Evolutionary conservation across 2,797 vertebrate species (phyloP).

Genomic region (Poeciliopsis presidionis): DNA sequence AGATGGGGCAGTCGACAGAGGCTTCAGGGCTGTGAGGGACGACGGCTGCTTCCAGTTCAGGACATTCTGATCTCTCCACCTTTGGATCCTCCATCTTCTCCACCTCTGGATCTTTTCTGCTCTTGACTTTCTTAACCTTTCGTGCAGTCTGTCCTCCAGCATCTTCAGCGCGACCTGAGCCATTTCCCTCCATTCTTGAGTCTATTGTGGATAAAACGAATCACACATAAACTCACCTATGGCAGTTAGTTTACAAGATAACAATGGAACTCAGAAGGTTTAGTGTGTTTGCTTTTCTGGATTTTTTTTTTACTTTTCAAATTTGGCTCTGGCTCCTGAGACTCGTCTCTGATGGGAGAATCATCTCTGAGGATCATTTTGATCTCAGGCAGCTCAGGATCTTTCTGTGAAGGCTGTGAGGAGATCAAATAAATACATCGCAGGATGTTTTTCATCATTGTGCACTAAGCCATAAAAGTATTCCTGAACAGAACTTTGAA

Average conservation of each 20-base stretch:
- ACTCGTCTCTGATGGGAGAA: conserved; percentile 2
- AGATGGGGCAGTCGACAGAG: conserved; percentile 86
- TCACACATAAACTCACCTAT: not conserved
- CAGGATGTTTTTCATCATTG: not conserved
- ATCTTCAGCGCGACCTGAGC: not conserved
- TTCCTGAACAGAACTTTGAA: not conserved
- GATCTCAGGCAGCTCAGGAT: conserved; percentile 19
- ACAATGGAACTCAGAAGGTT: not conserved
- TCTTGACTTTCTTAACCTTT: conserved; percentile 17
- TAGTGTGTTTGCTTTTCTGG: not conserved
- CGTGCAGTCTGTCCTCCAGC: not conserved
- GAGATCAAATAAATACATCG: not conserved
- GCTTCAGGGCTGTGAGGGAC: conserved; percentile 2
- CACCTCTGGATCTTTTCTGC: not conserved
- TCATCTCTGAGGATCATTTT: conserved; percentile 10
- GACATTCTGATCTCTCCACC: not conserved
- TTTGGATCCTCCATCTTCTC: conserved; percentile 13
- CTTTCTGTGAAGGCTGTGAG: conserved; percentile 9
- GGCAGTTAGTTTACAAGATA: not conserved
- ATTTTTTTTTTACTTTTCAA: not conserved
- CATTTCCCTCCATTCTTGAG: not conserved
- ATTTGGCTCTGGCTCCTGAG: conserved; percentile 13
- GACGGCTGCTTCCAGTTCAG: conserved; percentile 8
- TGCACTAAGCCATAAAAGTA: not conserved
- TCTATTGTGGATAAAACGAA: conserved; percentile 24